Conservation (phyloP, 2,888 invertebrate genomes). For the Arrhopalites spinosus region DNA sequence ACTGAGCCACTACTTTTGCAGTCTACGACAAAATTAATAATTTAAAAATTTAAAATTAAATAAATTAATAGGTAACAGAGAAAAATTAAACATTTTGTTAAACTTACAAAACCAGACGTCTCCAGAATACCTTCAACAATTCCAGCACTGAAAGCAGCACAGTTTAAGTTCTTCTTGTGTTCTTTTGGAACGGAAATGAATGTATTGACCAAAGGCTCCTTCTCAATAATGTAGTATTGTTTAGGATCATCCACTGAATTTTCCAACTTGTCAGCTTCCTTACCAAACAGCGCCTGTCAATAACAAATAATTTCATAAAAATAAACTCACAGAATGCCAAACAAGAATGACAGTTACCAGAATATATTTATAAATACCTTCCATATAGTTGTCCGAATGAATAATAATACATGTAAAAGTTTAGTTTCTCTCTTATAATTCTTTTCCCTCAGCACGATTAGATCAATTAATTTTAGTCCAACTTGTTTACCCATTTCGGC, state of each 20-base stretch:
- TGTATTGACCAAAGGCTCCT: conserved; percentile 94
- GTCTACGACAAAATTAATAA: conserved; percentile 76
- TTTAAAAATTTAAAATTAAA: neutral
- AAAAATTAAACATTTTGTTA: too few relatives aligned
- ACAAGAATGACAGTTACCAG: too few relatives aligned
- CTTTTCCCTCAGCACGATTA: conserved; percentile 91
- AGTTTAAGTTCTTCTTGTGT: conserved; percentile 88
- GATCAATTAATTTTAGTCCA: conserved; percentile 88
- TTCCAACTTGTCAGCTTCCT: conserved; percentile 97
- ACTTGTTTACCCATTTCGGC: conserved; percentile 95
- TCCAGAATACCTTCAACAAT: conserved; percentile 95
- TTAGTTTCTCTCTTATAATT: conserved; percentile 94
- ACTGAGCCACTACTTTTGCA: conserved; percentile 96
- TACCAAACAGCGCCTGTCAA: conserved; percentile 92
- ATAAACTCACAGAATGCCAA: too few relatives aligned
- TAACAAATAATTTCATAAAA: too few relatives aligned
- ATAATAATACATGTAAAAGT: conserved; percentile 88
- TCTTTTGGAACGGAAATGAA: conserved; percentile 98
- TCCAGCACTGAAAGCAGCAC: conserved; percentile 97
- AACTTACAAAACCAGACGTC: conserved; percentile 95
- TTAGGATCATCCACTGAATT: conserved; percentile 98
- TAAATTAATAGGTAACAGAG: too few relatives aligned
- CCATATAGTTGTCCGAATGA: conserved; percentile 96
- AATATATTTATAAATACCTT: too few relatives aligned
- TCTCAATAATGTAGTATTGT: conserved; percentile 98